Conservation (phyloP, 2,113 vertebrate genomes). For the Eulemur macaco region DNA sequence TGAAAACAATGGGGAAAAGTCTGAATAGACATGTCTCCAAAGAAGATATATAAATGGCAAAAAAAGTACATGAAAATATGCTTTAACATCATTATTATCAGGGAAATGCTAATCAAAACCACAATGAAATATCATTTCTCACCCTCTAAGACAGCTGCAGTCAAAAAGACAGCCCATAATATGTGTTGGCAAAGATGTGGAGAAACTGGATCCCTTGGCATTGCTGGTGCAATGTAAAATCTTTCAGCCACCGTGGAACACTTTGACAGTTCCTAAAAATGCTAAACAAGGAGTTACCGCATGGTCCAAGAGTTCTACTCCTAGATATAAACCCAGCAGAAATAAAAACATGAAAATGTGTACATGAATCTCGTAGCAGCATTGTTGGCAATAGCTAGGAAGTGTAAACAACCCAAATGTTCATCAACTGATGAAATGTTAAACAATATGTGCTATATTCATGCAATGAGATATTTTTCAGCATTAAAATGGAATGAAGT, state of each 20-base stretch:
- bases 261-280: background rate
- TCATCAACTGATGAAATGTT: background rate
- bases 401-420: background rate
- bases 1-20: background rate
- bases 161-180: background rate
- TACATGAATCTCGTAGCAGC: background rate
- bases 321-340: background rate
- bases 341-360: background rate
- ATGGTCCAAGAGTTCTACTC: background rate
- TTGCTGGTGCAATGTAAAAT: background rate
- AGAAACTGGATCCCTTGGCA: background rate
- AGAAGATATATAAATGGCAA: background rate
- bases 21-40: background rate
- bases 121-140: background rate
- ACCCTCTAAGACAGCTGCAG: fast-evolving
- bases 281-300: background rate
- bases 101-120: background rate
- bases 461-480: background rate
- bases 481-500: background rate
- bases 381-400: background rate
- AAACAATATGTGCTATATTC: background rate
- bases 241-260: background rate
- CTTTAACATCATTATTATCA: background rate
- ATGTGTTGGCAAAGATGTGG: background rate
- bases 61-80: background rate